Conservation (phyloP, 2,113 vertebrate species). For the Nothobranchius kuhntae region DNA sequence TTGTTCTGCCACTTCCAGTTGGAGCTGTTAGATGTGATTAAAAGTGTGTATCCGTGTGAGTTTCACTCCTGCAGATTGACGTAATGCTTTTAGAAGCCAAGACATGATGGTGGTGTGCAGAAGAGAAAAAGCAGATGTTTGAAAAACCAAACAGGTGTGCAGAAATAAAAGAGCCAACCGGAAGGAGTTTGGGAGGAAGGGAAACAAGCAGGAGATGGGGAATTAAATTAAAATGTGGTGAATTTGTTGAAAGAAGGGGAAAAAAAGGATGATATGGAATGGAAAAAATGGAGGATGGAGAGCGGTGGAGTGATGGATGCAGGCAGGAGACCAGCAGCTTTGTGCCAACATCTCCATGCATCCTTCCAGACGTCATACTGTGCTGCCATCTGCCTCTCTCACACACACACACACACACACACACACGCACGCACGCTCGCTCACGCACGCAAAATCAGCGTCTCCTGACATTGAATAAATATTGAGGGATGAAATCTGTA, state of each 20-base stretch:
- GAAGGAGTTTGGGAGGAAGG: constrained; percentile 15
- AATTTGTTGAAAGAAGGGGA: background rate
- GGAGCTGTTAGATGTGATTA: constrained; percentile 63
- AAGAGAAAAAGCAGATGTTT: constrained; percentile 33
- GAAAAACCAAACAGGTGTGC: constrained; percentile 44
- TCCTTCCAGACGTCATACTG: constrained; percentile 77
- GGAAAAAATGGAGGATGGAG: constrained; percentile 38
- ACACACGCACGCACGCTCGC: constrained; percentile 6
- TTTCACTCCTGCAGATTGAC: constrained; percentile 37
- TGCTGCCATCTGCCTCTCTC: constrained; percentile 72
- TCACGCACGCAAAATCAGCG: constrained; percentile 60
- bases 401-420: constrained; percentile 17
- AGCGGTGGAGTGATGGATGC: constrained; percentile 72
- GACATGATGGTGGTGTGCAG: constrained; percentile 47
- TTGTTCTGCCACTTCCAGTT: constrained; percentile 55
- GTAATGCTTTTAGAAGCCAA: constrained; percentile 32
- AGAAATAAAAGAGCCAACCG: constrained; percentile 38
- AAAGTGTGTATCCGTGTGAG: constrained; percentile 37
- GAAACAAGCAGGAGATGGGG: constrained; percentile 28
- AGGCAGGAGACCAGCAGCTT: constrained; percentile 72
- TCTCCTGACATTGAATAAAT: constrained; percentile 74
- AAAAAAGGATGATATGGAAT: constrained; percentile 50
- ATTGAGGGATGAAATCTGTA: constrained; percentile 68
- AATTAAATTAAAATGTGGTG: constrained; percentile 41
- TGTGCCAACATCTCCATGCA: constrained; percentile 76